Evolutionary conservation across 2,113 vertebrate species (phyloP).

Genomic region (Lates calcarifer): DNA sequence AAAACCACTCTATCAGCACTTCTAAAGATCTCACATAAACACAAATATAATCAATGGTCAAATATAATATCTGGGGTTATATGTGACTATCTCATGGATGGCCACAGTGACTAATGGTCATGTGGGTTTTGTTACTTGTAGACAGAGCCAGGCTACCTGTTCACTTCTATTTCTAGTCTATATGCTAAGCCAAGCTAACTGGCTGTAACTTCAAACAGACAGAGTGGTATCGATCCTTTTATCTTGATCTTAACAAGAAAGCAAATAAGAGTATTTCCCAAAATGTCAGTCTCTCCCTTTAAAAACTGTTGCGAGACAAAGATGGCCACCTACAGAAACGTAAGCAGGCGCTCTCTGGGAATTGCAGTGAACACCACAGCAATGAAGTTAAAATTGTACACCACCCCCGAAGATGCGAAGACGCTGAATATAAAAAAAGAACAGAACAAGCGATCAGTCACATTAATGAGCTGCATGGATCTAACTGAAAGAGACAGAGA

Average conservation of each 20-base stretch:
- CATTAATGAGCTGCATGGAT: conserved; percentile 12
- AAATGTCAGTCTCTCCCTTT: neutral
- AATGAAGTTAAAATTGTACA: neutral
- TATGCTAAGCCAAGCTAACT: neutral
- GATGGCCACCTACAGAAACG: neutral
- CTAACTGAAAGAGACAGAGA: conserved; percentile 4
- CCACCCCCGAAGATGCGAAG: neutral
- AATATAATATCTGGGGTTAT: no score
- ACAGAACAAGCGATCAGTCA: neutral
- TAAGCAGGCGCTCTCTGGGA: neutral
- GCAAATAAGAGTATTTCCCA: neutral
- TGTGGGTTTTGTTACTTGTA: neutral
- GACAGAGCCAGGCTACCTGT: neutral
- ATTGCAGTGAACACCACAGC: neutral
- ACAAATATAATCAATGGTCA: no score
- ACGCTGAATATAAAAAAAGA: neutral
- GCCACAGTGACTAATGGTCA: neutral
- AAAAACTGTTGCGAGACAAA: neutral
- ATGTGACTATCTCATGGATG: neutral
- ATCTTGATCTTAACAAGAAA: neutral
- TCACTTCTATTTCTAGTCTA: neutral
- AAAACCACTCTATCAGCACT: no score
- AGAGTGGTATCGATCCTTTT: neutral
- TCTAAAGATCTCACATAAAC: no score
- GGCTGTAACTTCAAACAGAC: neutral